Evolutionary conservation across 2,113 vertebrate genomes (phyloP).

Genomic region (Thalassarche chlororhynchos): DNA sequence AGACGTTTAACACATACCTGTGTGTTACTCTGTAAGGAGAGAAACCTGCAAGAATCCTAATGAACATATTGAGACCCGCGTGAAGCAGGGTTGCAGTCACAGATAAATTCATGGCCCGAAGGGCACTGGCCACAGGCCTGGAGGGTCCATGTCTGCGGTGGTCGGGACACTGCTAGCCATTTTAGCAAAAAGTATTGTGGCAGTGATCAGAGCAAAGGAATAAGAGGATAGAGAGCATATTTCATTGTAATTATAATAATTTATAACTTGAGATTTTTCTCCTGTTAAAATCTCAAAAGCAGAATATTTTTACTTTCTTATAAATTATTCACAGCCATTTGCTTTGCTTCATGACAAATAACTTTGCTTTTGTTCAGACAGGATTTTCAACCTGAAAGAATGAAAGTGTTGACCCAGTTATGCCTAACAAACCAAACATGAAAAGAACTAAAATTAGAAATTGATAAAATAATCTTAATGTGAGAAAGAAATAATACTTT

Average conservation of each 20-base stretch:
- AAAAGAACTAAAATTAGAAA: constrained; percentile 44
- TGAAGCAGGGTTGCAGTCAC: background rate
- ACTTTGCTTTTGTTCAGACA: constrained; percentile 50
- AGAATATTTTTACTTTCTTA: constrained; percentile 65
- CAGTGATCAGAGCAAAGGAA: background rate
- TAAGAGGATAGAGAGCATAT: background rate
- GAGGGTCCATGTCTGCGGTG: background rate
- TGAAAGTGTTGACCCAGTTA: constrained; percentile 58
- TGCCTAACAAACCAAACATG: constrained; percentile 43
- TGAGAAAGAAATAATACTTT: background rate
- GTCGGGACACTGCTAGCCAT: background rate
- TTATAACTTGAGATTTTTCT: constrained; percentile 54
- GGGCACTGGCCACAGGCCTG: background rate
- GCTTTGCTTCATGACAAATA: constrained; percentile 51
- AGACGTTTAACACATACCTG: background rate
- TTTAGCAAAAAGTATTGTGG: background rate
- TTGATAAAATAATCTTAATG: background rate
- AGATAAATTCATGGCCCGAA: background rate
- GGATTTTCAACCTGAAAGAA: constrained; percentile 56
- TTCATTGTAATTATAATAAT: constrained; percentile 54
- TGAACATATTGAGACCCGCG: background rate
- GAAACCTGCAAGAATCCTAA: background rate
- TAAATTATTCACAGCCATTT: constrained; percentile 66
- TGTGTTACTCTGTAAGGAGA: background rate
- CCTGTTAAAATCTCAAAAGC: constrained; percentile 57